These are phyloP conservation scores for Drosophila anomalata DNA, from an alignment of 2,888 invertebrate species.

Conservation along the genomic window DNA sequence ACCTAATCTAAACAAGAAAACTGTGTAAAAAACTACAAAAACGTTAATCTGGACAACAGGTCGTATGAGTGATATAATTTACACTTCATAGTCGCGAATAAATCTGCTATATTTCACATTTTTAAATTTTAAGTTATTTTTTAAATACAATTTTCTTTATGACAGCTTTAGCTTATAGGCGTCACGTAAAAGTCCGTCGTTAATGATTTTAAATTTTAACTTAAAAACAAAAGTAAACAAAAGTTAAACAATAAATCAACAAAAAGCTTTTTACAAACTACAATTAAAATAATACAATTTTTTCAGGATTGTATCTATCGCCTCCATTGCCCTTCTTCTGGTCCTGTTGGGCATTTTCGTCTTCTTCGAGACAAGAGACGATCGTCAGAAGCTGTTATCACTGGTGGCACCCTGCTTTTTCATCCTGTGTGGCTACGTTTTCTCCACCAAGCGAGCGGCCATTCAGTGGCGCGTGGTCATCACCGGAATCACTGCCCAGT, in stretches of 20 bases:
- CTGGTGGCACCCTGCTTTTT: slow-evolving; percentile 88
- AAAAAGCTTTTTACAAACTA: neutral
- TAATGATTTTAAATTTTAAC: neutral
- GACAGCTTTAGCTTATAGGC: neutral
- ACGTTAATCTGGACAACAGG: neutral
- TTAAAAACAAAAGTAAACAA: neutral
- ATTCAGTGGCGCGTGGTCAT: slow-evolving; percentile 92
- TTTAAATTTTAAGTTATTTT: no score
- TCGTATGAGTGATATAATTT: neutral
- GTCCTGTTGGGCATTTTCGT: slow-evolving; percentile 86
- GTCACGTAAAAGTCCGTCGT: neutral
- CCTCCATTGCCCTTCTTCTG: slow-evolving; percentile 84
- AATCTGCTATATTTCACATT: no score
- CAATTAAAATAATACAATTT: neutral
- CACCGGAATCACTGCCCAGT: slow-evolving; percentile 92
- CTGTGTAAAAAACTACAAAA: no score
- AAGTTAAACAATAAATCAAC: no score
- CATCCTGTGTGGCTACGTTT: slow-evolving; percentile 87
- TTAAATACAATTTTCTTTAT: no score
- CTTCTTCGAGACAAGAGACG: slow-evolving; percentile 86
- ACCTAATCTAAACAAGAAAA: neutral
- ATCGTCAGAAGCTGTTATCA: slow-evolving; percentile 87
- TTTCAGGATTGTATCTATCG: slow-evolving; percentile 84
- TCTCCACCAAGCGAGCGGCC: slow-evolving; percentile 86
- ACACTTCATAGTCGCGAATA: no score